Evolutionary conservation across 2,888 invertebrate genomes (phyloP), one percentile per base, ranked within the genome.

Genomic region (Drosophila histrio): DNA sequence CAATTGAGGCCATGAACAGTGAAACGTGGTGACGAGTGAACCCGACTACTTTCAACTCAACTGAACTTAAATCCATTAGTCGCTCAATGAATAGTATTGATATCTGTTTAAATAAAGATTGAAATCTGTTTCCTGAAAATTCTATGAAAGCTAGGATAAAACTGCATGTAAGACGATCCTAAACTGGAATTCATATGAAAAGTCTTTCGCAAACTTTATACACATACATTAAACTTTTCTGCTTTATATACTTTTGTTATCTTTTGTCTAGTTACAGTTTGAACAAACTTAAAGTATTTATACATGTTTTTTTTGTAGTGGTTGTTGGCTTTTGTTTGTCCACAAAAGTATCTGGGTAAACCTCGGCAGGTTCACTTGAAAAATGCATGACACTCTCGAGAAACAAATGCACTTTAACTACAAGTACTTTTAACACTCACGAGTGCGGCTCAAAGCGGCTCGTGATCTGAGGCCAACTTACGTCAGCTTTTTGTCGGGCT

Each of bases 381-480:
- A 60, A 72, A 62, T 61, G 65, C 73, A 66, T 50, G 56, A 47
- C 30, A 34, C 72, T 59, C 59, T 57, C 32, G 46, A 54, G 44
- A 65, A 64, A 68, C 63, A 71, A 80, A 72, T 71, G 75, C 80
- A 83, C 72, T 83, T 72, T 72, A 80, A 77, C 62, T 75, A 63
- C 73, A 44, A 72, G 73, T 50, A 72, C 72, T 73, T 80, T 82
- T 79, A 75, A 70, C 79, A 79, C 75, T 79, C 72, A 63, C 71
- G 49, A 73, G 50, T 73, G 69, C 63, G 53, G 36, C 64, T 68
- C 64, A 67, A 44, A 71, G 79, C 70, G 71, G 65, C 63, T 72
- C 66, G 72, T 79, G 83, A 80, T 80, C 79, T 79, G 47, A 59
- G 69, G 70, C 70, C 75, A 65, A 53, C 64, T 52, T 77, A 57